phyloP scores from a whole-genome alignment of 2,113 vertebrate genomes.

The Malurus melanocephalus region DNA sequence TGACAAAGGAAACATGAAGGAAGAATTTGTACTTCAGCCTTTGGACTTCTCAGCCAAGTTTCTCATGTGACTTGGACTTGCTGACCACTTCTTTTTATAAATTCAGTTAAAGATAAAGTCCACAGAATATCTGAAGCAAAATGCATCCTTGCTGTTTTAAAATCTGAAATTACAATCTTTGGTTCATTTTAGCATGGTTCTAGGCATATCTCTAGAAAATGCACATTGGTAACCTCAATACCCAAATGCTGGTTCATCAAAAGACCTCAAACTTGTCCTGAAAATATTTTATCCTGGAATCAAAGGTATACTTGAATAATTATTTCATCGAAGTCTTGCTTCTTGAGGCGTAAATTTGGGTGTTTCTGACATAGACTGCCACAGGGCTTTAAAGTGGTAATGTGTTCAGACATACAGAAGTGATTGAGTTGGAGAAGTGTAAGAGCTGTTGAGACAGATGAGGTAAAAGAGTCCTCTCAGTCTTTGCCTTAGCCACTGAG shows the following conservation, averaged over 20 bases:
- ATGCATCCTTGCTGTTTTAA: background rate
- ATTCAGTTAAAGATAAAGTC: slow-evolving; percentile 39
- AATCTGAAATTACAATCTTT: background rate
- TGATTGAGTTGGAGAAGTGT: background rate
- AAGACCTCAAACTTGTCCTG: background rate
- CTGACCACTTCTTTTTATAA: slow-evolving; percentile 54
- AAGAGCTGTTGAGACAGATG: background rate
- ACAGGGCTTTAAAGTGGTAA: background rate
- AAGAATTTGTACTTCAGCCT: slow-evolving; percentile 65
- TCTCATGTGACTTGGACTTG: slow-evolving; percentile 57
- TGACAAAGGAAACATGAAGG: slow-evolving; percentile 37
- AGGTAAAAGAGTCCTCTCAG: background rate
- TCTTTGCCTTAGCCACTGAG: background rate
- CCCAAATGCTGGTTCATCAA: background rate
- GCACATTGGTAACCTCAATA: background rate
- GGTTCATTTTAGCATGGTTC: background rate
- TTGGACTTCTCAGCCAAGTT: slow-evolving; percentile 54
- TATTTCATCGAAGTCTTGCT: background rate
- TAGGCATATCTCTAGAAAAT: background rate
- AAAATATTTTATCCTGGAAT: background rate
- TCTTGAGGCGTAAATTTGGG: background rate
- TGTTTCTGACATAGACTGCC: background rate
- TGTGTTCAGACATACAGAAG: background rate
- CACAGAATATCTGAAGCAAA: background rate
- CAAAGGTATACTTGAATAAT: background rate